A percentile compares a stretch with the other conserved stretches of the same genome.
Evolutionary conservation across 1,140 invertebrate genomes (phyloP).

Genomic region (Ericerus pela): DNA sequence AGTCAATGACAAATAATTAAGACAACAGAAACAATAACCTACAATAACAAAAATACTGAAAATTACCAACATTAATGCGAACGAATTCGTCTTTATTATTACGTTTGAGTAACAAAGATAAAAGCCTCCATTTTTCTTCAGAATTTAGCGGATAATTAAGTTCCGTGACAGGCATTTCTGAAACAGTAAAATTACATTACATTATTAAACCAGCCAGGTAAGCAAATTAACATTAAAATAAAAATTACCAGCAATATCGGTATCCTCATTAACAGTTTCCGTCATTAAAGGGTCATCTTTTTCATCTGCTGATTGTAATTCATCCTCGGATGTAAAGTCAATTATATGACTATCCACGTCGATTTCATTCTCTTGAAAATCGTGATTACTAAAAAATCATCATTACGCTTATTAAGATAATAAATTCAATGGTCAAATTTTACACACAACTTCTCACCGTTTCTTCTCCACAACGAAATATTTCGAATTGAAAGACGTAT

Average conservation of each 20-base stretch:
- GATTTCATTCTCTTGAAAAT: conserved; percentile 87
- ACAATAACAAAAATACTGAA: background rate
- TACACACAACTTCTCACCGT: too few species aligned
- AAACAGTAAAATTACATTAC: background rate
- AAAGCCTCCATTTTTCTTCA: background rate
- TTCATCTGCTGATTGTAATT: conserved; percentile 34
- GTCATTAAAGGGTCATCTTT: background rate
- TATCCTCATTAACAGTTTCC: too few species aligned
- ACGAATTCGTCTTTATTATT: background rate
- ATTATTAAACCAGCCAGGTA: background rate
- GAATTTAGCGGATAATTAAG: background rate
- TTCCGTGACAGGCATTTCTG: background rate
- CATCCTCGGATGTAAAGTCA: conserved; percentile 44
- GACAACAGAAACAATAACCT: too few species aligned
- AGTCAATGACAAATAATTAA: background rate
- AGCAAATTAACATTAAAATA: background rate
- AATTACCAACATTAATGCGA: background rate
- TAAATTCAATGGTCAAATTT: too few species aligned
- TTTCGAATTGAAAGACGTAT: too few species aligned
- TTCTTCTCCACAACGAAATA: too few species aligned
- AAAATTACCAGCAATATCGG: too few species aligned
- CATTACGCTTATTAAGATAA: too few species aligned
- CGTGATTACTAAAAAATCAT: conserved; percentile 63
- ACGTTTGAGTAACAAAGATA: background rate
- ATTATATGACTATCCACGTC: conserved; percentile 50